Base-by-base conservation (phyloP, 1,140 invertebrate genomes). In the Spodoptera frugiperda region DNA sequence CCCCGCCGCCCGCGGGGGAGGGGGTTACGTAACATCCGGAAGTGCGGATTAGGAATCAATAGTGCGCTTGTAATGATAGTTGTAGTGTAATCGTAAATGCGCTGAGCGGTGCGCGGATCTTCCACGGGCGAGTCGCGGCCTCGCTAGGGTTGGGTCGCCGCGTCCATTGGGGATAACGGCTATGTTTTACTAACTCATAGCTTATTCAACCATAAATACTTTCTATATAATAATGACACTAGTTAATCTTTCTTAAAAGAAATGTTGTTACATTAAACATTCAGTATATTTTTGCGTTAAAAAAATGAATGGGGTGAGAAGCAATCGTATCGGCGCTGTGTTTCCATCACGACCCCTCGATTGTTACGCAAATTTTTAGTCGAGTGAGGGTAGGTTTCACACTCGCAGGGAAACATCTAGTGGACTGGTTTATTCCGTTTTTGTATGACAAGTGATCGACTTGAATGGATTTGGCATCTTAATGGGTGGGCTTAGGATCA, bases 1-100 rank as follows among this genome's bases (percentile, higher is more conserved):
- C 48, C 39, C 30, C 63, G 17, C 51, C 51, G 25, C 76, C 54
- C 44, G 59, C 57, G 76, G 80, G 73, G 57, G 72, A 80, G 81
- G 82, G 79, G 67, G 84, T 93, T 93, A 89, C 90, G 90, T 91
- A 93, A 93, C 88, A 89, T 89, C 90, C 89, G 91, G 91, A 93
- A 93, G 91, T 92, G 91, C 91, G 91, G 91, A 93, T 93, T 93
- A 93, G 92, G 92, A 93, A 93, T 93, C 92, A 92, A 93, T 93
- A 93, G 92, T 93, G 90, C 82, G 83, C 82, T 73, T 81, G 89
- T 93, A 93, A 93, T 93, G 89, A 93, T 93, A 93, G 92, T 92
- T 93, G 92, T 88, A 86, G 82, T 82, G 90, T 89, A 91, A 90
- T 92, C 82, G 86, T 86, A 86, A 89, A 83, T 91, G 91, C 90